These are phyloP conservation scores for Cosmorhoe ocellata DNA, from an alignment of 2,888 invertebrate genomes.

Conservation along the genomic window DNA sequence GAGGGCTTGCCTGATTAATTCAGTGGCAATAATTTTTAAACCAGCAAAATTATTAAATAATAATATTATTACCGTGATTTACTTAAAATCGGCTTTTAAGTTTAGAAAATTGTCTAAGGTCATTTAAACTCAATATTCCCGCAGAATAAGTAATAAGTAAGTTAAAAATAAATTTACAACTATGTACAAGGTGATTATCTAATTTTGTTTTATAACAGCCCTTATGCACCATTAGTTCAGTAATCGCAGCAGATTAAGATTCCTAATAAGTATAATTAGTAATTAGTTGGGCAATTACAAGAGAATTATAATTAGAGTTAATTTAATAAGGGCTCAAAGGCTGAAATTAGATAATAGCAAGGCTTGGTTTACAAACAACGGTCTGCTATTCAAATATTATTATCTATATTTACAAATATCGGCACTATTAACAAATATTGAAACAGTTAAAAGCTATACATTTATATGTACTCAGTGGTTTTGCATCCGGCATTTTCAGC, in stretches of 20 bases:
- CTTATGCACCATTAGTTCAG: conserved; percentile 4
- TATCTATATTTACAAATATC: conserved; percentile 6
- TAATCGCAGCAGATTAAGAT: conserved; percentile 8
- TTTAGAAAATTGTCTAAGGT: too few species aligned
- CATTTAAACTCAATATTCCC: neutral
- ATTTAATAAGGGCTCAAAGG: conserved; percentile 1
- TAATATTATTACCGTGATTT: too few species aligned
- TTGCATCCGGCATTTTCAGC: neutral
- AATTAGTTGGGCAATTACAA: conserved; percentile 10
- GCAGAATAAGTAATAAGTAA: too few species aligned
- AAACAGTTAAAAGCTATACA: neutral
- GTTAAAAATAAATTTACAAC: conserved; percentile 1
- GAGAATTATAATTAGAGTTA: conserved; percentile 11
- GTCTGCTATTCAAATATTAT: neutral
- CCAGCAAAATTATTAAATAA: too few species aligned
- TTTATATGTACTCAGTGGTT: neutral
- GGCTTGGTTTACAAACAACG: conserved; percentile 7
- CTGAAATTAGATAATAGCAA: conserved; percentile 7
- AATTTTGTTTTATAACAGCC: neutral
- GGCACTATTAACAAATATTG: conserved; percentile 5
- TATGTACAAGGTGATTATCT: neutral
- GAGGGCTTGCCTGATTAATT: too few species aligned
- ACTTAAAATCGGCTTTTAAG: too few species aligned
- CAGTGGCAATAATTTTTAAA: too few species aligned
- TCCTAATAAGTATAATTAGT: conserved; percentile 18